Conservation (phyloP, 2,888 invertebrate genomes). For the Morpho helenor region DNA sequence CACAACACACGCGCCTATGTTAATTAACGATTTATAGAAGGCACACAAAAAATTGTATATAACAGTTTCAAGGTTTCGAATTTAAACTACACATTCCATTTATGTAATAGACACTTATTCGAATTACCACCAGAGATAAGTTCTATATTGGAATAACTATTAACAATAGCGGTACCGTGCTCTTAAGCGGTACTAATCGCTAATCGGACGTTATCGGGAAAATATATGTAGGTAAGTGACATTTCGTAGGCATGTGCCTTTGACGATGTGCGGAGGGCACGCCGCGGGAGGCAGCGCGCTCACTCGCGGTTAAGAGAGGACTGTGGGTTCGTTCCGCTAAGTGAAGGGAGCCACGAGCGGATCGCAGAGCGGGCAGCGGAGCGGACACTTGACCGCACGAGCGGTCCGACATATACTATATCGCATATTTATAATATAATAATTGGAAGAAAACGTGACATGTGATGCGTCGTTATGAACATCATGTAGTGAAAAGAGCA, state of each 20-base stretch:
- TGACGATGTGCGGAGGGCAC: constrained; percentile 56
- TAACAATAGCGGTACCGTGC: constrained; percentile 36
- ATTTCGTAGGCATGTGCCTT: constrained; percentile 68
- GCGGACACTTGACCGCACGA: constrained; percentile 29
- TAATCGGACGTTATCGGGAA: constrained; percentile 61
- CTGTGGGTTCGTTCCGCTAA: constrained; percentile 55
- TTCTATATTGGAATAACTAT: constrained; percentile 5
- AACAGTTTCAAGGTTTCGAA: constrained; percentile 53
- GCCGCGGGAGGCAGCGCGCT: constrained; percentile 74
- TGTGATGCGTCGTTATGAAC: no score
- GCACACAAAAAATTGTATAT: constrained; percentile 45
- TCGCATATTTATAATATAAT: no score
- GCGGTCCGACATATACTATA: constrained; percentile 6
- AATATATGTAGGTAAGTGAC: constrained; percentile 62
- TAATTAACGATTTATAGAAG: constrained; percentile 47
- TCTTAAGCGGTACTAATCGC: constrained; percentile 59
- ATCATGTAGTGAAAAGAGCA: no score
- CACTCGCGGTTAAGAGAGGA: constrained; percentile 72
- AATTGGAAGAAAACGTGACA: no score
- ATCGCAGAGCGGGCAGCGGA: constrained; percentile 31
- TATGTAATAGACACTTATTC: constrained; percentile 30
- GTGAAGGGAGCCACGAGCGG: constrained; percentile 34
- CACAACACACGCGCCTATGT: constrained; percentile 41
- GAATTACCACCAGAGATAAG: constrained; percentile 8
- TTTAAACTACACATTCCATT: constrained; percentile 70